Evolutionary conservation across 2,797 vertebrate genomes (phyloP).

Genomic region (Gouania willdenowi): DNA sequence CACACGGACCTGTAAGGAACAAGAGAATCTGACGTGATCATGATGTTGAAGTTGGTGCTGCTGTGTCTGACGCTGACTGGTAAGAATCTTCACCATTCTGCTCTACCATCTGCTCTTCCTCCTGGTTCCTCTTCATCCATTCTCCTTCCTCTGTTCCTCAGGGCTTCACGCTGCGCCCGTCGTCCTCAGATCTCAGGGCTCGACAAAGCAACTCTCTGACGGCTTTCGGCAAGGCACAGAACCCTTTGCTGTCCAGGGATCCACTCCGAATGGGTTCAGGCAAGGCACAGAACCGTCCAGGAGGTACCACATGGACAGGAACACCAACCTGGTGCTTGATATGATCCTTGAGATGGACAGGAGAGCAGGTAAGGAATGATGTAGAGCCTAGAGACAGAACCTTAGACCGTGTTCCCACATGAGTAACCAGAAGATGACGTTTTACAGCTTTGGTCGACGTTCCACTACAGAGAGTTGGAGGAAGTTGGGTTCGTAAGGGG

Average conservation of each 20-base stretch:
- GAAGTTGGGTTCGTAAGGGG: conserved; percentile 52
- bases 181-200: conserved; percentile 9
- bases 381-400: too few relatives aligned
- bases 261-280: conserved; percentile 6
- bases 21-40: conserved; percentile 11
- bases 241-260: too few relatives aligned
- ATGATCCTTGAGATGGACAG: conserved; percentile 46
- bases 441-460: conserved; percentile 40
- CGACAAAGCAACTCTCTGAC: background rate
- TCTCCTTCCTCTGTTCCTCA: conserved; percentile 14
- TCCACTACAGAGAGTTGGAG: conserved; percentile 36
- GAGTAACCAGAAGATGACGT: background rate
- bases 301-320: conserved; percentile 47
- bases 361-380: conserved; percentile 31
- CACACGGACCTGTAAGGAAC: too few relatives aligned
- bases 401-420: too few relatives aligned
- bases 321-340: conserved; percentile 46
- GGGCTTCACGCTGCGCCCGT: conserved; percentile 62
- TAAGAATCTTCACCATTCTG: conserved; percentile 39
- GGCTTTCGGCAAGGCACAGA: conserved; percentile 4
- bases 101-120: background rate
- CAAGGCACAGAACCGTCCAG: conserved; percentile 54
- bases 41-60: conserved; percentile 60
- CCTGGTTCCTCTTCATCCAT: too few relatives aligned
- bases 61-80: conserved; percentile 62